Evolutionary conservation across 2,888 invertebrate genomes (phyloP).

Genomic region (Ormyrus thymus): DNA sequence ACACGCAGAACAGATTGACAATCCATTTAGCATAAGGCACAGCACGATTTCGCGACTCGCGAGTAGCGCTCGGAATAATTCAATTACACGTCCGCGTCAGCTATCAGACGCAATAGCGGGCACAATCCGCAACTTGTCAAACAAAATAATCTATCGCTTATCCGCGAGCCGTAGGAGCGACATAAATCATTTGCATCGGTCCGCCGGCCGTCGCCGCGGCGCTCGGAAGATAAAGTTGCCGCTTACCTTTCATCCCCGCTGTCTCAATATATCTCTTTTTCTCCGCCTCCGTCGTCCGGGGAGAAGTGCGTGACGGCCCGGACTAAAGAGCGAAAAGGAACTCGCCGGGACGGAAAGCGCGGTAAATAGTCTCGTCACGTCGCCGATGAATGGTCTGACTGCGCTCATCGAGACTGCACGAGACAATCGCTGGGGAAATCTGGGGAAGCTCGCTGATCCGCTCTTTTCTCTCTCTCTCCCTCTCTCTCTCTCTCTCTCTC

Average conservation of each 20-base stretch:
- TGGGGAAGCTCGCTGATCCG: slow-evolving; percentile 64
- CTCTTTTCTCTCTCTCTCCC: slow-evolving; percentile 45
- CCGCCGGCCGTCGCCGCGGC: no score
- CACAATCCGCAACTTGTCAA: no score
- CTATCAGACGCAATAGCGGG: no score
- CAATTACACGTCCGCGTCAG: no score
- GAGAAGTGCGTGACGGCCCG: slow-evolving; percentile 8
- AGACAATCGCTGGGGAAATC: slow-evolving; percentile 75
- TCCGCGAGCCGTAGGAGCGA: not conserved
- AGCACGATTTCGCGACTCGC: no score
- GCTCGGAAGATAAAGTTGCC: slow-evolving; percentile 15
- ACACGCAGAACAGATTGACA: no score
- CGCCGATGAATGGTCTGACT: slow-evolving; percentile 74
- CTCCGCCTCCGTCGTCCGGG: not conserved
- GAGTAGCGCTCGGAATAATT: no score
- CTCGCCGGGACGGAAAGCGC: slow-evolving; percentile 21
- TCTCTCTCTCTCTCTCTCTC: slow-evolving; percentile 28
- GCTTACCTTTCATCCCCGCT: slow-evolving; percentile 16
- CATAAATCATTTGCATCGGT: slow-evolving; percentile 36
- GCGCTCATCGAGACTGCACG: slow-evolving; percentile 69
- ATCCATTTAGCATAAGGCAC: no score
- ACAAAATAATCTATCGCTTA: slow-evolving; percentile 24
- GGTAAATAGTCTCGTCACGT: slow-evolving; percentile 71
- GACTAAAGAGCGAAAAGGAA: slow-evolving; percentile 35
- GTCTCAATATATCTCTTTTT: not conserved